Evolutionary conservation across 2,797 vertebrate genomes (phyloP).

Genomic region (Cirrhinus molitorella): DNA sequence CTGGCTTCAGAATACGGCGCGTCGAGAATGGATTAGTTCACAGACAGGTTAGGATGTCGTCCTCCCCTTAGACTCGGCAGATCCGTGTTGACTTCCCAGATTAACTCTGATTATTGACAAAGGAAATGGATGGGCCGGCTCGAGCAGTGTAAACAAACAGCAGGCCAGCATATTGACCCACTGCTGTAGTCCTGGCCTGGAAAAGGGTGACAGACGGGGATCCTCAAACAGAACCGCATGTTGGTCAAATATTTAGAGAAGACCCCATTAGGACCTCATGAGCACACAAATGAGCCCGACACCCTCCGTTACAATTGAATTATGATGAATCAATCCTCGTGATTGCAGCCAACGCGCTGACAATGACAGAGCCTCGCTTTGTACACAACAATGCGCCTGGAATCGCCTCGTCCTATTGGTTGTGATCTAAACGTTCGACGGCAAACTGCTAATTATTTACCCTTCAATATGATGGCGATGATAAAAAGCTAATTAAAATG

Average conservation of each 20-base stretch:
- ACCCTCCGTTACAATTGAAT: conserved; percentile 68
- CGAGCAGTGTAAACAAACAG: conserved; percentile 52
- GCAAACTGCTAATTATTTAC: conserved; percentile 78
- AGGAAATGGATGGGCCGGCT: conserved; percentile 36
- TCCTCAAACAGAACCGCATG: conserved; percentile 54
- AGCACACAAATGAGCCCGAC: conserved; percentile 65
- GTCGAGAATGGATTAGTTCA: conserved; percentile 37
- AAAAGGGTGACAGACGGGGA: conserved; percentile 36
- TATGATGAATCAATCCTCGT: conserved; percentile 35
- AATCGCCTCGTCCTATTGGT: conserved; percentile 67
- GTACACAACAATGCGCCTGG: conserved; percentile 3
- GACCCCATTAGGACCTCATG: conserved; percentile 62
- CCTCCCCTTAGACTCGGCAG: conserved; percentile 27
- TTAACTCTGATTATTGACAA: conserved; percentile 59
- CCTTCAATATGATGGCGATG: conserved; percentile 66
- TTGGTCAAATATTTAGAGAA: conserved; percentile 71
- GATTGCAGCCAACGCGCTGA: not conserved
- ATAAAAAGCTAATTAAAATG: conserved; percentile 73
- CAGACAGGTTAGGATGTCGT: conserved; percentile 38
- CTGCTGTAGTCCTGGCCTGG: conserved; percentile 44
- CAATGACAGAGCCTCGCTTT: conserved; percentile 20
- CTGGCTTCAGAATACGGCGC: not conserved
- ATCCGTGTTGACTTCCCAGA: conserved; percentile 49
- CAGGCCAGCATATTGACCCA: conserved; percentile 55
- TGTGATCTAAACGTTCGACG: conserved; percentile 70